Percentiles rank a stretch among this genome's conserved stretches.
phyloP scores from a whole-genome alignment of 2,113 vertebrate genomes.

The Phyllopteryx taeniolatus region DNA sequence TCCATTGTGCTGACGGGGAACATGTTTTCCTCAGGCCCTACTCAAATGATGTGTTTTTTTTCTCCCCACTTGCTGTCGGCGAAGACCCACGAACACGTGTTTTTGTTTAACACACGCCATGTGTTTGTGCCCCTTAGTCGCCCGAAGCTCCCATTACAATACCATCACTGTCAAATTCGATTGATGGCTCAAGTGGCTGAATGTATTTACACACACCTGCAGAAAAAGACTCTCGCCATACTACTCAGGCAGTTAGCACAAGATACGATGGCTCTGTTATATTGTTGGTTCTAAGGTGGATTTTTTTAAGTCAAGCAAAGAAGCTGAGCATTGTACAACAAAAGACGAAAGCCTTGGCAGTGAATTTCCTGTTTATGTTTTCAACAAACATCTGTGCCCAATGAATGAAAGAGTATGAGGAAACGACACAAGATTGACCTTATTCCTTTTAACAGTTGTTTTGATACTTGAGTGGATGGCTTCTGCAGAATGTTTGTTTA shows the following conservation, averaged over 20 bases:
- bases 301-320: not conserved
- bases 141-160: constrained; percentile 10
- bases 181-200: constrained; percentile 1
- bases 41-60: constrained; percentile 13
- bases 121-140: constrained; percentile 16
- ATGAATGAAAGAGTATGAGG: constrained; percentile 40
- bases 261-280: not conserved
- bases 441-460: constrained; percentile 19
- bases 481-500: not conserved
- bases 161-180: constrained; percentile 6
- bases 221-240: not conserved
- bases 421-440: constrained; percentile 36
- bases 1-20: constrained; percentile 56
- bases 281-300: not conserved
- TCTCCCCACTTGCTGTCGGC: not conserved
- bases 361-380: constrained; percentile 33
- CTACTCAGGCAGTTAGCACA: not conserved
- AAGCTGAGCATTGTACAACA: not conserved
- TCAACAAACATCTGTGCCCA: constrained; percentile 31
- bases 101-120: constrained; percentile 21
- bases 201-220: not conserved
- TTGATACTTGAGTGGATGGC: constrained; percentile 19
- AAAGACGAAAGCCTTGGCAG: constrained; percentile 6
- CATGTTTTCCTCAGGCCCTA: constrained; percentile 57
- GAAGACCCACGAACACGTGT: constrained; percentile 36